phyloP scores from a whole-genome alignment of 2,888 invertebrate genomes.

The Drosophila nr. medialis region DNA sequence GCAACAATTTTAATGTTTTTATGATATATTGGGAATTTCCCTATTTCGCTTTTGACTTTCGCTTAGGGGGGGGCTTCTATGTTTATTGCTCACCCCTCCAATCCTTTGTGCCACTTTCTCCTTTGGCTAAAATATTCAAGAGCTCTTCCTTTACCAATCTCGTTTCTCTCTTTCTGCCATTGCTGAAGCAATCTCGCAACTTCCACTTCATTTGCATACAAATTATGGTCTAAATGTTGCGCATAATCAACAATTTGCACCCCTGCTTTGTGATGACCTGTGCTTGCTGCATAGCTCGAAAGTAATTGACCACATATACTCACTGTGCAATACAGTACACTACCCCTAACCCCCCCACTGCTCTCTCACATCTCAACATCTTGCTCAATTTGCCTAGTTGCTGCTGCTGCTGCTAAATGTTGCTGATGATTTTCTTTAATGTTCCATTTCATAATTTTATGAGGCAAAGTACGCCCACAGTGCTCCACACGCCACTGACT shows the following conservation, averaged over 20 bases:
- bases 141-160: neutral
- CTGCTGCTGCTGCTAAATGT: conserved; percentile 53
- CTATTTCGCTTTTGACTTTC: neutral
- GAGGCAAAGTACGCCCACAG: conserved; percentile 37
- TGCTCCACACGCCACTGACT: conserved; percentile 1
- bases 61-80: neutral
- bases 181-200: conserved; percentile 35
- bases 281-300: conserved; percentile 13
- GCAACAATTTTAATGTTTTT: neutral
- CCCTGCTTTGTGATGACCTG: neutral
- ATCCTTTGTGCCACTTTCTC: neutral
- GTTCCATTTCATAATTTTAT: conserved; percentile 67
- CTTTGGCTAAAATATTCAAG: neutral
- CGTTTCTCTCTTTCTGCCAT: neutral
- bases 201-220: conserved; percentile 63
- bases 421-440: conserved; percentile 71
- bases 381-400: conserved; percentile 32
- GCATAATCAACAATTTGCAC: conserved; percentile 57
- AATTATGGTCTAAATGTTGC: conserved; percentile 57
- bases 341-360: neutral
- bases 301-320: conserved; percentile 63
- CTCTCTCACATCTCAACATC: neutral
- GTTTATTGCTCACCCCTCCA: neutral
- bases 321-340: conserved; percentile 17
- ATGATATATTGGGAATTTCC: neutral